phyloP scores from a whole-genome alignment of 2,888 invertebrate genomes.

The Latrodectus elegans region DNA sequence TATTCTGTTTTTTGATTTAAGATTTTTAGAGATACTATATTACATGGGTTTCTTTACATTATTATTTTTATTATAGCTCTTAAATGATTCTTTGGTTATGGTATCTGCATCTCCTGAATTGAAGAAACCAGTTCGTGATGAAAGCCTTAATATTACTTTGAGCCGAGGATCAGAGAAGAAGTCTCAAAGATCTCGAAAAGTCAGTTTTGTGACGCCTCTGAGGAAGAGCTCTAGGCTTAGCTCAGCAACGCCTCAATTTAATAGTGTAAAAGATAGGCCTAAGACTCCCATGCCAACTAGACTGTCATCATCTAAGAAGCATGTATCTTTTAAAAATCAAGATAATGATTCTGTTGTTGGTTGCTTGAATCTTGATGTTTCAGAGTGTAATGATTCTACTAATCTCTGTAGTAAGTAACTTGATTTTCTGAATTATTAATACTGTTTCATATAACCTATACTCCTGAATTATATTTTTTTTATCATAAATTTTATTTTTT shows the following conservation, averaged over 20 bases:
- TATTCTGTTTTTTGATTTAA: neutral
- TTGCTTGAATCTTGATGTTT: neutral
- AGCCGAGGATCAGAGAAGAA: slow-evolving; percentile 49
- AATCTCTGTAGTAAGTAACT: neutral
- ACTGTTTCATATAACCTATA: too few relatives aligned
- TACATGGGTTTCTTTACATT: neutral
- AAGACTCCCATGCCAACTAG: slow-evolving; percentile 52
- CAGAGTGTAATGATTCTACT: neutral
- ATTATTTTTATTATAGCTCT: slow-evolving; percentile 8
- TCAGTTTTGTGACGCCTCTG: slow-evolving; percentile 51
- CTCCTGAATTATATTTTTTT: too few relatives aligned
- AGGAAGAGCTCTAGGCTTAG: slow-evolving; percentile 21
- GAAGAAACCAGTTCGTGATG: neutral
- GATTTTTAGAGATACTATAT: neutral
- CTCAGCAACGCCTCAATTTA: slow-evolving; percentile 7
- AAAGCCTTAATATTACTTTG: slow-evolving; percentile 32
- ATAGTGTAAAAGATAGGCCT: slow-evolving; percentile 47
- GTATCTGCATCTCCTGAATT: slow-evolving; percentile 44
- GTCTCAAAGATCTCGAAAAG: slow-evolving; percentile 22
- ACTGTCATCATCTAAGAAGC: neutral
- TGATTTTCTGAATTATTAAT: too few relatives aligned
- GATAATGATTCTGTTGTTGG: neutral
- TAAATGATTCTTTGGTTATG: slow-evolving; percentile 8
- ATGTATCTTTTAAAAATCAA: neutral
- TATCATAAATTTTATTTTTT: too few relatives aligned